A percentile compares a stretch with the other conserved stretches of the same genome.
These are phyloP conservation scores for Thaumatotibia leucotreta DNA, from an alignment of 1,140 invertebrate genomes.

Conservation along the genomic window DNA sequence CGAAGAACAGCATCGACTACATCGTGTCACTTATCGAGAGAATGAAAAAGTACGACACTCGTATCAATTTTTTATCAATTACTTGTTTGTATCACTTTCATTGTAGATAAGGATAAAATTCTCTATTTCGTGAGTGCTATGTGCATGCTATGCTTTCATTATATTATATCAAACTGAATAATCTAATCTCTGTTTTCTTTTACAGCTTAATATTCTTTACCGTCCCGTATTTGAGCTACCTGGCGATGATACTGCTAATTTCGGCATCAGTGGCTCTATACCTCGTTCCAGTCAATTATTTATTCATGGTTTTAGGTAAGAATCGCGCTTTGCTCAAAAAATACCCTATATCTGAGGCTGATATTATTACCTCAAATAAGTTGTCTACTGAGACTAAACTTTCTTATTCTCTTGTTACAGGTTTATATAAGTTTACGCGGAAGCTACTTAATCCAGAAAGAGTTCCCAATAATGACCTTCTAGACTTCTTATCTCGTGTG, in stretches of 20 bases:
- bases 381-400: too few relatives aligned
- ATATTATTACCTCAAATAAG: too few relatives aligned
- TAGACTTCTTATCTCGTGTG: slow-evolving; percentile 96
- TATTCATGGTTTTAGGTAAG: slow-evolving; percentile 66
- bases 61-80: background rate
- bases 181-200: slow-evolving; percentile 34
- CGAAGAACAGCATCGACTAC: slow-evolving; percentile 65
- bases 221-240: slow-evolving; percentile 95
- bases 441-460: slow-evolving; percentile 93
- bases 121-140: too few relatives aligned
- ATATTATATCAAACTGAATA: background rate
- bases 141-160: too few relatives aligned
- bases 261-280: slow-evolving; percentile 87
- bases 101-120: too few relatives aligned
- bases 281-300: slow-evolving; percentile 87
- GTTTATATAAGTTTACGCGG: slow-evolving; percentile 96
- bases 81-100: background rate
- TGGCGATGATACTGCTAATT: slow-evolving; percentile 86
- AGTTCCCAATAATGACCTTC: slow-evolving; percentile 97
- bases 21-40: slow-evolving; percentile 58
- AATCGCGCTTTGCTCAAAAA: background rate
- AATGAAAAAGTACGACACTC: slow-evolving; percentile 56
- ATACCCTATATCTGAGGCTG: background rate
- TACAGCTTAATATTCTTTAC: slow-evolving; percentile 96
- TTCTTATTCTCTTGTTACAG: slow-evolving; percentile 91